Evolutionary conservation across 2,888 invertebrate species (phyloP), one percentile per base, ranked within the genome.

Genomic region (Eristalinus aeneus): DNA sequence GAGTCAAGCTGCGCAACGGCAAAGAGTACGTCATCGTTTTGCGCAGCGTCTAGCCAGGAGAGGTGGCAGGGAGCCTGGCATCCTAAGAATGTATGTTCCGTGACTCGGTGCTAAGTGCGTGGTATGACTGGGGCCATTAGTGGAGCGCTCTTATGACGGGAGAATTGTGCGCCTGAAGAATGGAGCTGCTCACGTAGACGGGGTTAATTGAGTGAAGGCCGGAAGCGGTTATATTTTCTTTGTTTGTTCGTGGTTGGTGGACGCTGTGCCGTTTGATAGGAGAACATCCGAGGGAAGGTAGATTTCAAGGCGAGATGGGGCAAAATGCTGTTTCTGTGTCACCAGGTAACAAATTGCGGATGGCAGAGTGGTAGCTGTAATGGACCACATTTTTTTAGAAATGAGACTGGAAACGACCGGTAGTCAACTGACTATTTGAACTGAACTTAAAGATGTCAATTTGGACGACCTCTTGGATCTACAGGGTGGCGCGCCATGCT

Each of bases 11-110:
- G 53, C 54, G 53, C 68, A 12, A 10, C 16, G 22, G 23, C 11
- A 34, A 68, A 16, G 68, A 73, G 76, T 81, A 76, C 69, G 85
- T 81, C 81, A 73, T 86, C 68, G 27, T 80, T 61, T 46, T 72
- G 68, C 81, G 72, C 72, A 60, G 72, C 27, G 81, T 71, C 85
- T 85, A 72, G 67, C 1, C 16, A 36, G 34, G 65, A 22, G 58
- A 56, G 68, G 32, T 36, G 69, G 68, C n/a, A 65, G 60, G 56
- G 20, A 16, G 22, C 34, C 46, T 16, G 65, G 60, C 9, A 73
- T 79, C 61, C 61, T n/a, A 67, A 54, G 79, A 79, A 79, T 72
- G 46, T 67, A 8, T 73, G 27, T 32, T 27, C 10, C 71, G 46
- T 46, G 46, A 46, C 32, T 60, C 31, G 58, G 56, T 12, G 39